phyloP scores from a whole-genome alignment of 1,140 invertebrate species.

The Trichonephila inaurata region DNA sequence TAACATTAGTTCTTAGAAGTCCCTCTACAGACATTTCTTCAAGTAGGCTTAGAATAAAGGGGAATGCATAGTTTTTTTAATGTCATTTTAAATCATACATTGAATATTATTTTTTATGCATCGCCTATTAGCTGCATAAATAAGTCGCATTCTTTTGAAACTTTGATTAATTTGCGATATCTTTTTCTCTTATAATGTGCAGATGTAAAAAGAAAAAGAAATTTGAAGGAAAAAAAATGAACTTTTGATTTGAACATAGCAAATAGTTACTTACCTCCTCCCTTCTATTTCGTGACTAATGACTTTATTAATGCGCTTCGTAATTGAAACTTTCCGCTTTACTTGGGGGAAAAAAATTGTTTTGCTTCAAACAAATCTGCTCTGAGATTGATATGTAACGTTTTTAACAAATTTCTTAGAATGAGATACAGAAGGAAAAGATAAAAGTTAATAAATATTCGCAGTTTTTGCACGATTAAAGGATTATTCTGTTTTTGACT shows the following conservation, averaged over 20 bases:
- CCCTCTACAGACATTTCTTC: neutral
- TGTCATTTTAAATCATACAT: conserved; percentile 11
- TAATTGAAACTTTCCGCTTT: conserved; percentile 32
- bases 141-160: conserved; percentile 22
- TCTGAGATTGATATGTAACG: neutral
- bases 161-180: conserved; percentile 33
- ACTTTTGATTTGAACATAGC: neutral
- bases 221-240: neutral
- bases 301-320: conserved; percentile 29
- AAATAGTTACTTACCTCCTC: neutral
- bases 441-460: conserved; percentile 13
- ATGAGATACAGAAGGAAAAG: neutral
- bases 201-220: neutral
- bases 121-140: neutral
- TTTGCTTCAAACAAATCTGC: neutral
- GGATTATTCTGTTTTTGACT: conserved; percentile 16
- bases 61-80: neutral
- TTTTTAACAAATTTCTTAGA: neutral
- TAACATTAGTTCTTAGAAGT: neutral
- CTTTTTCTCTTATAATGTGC: neutral
- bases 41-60: neutral
- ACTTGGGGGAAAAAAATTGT: neutral
- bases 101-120: neutral
- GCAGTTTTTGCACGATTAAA: neutral
- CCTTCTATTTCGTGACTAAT: conserved; percentile 18